Percentiles rank a stretch among this genome's conserved stretches.
phyloP scores from a whole-genome alignment of 2,113 vertebrate species.

The Lynx canadensis region DNA sequence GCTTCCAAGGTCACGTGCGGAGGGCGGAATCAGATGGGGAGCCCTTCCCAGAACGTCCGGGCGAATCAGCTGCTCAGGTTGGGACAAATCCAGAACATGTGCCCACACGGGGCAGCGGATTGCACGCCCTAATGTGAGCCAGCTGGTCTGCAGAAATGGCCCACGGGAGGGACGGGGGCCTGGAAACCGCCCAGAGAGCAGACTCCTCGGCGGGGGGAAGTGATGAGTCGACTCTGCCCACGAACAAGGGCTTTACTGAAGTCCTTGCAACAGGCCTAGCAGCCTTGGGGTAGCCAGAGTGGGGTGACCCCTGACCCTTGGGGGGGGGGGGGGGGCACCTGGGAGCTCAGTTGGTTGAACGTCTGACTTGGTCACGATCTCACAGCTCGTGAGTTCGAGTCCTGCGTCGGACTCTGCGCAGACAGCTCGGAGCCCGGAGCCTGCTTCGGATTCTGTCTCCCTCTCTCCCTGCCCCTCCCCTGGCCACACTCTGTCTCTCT shows the following conservation, averaged over 20 bases:
- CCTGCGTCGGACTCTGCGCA: no score
- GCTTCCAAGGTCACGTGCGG: background rate
- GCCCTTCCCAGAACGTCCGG: background rate
- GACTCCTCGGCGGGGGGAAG: background rate
- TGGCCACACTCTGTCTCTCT: no score
- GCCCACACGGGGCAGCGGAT: conserved; percentile 27
- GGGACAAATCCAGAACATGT: conserved; percentile 52
- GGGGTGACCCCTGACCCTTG: background rate
- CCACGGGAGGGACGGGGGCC: conserved; percentile 32
- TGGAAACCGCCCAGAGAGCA: conserved; percentile 45
- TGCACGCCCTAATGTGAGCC: conserved; percentile 60
- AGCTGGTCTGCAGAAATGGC: conserved; percentile 41
- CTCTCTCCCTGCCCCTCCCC: no score
- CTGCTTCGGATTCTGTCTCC: no score
- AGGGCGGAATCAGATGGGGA: background rate
- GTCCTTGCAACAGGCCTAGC: background rate
- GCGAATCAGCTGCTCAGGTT: conserved; percentile 55
- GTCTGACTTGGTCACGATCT: no score
- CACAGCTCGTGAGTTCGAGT: no score
- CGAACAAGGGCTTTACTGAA: conserved; percentile 7
- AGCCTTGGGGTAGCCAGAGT: background rate
- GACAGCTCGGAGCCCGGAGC: no score
- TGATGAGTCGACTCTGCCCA: conserved; percentile 51
- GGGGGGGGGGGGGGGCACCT: no score
- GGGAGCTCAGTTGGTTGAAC: no score